Base-by-base conservation (phyloP, 2,113 vertebrate species). In the Gallinago jamesoni region DNA sequence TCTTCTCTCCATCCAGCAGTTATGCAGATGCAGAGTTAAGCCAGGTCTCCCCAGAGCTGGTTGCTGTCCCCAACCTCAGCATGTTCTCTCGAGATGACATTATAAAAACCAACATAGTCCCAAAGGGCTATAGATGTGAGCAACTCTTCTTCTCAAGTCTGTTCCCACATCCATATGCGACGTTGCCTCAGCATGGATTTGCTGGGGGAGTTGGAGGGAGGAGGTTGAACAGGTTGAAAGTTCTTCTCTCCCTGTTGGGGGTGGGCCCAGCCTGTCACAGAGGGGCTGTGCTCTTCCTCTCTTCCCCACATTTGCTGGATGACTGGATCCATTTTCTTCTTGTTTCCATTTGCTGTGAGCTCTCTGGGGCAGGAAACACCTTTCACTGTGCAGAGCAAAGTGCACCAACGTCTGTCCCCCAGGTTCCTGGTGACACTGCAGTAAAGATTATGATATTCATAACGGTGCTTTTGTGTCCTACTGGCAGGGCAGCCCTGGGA, bases 401-500 rank as follows among this genome's bases (percentile, higher is more conserved):
- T 7, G 45, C 22, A 18, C 19, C 17, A 14, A 1, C 37, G 16
- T 47, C 74, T 64, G 47, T 14, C 25, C 66, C 37, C 11, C 7
- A 1, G 43, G 76, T 35, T 68, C 23, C 13, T 41, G 39, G 30
- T 33, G 16, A 7, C 28, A 41, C 33, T 20, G 17, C 22, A 14
- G 1, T 50, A 45, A 62, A 20, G 15, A 4, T 27, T 10, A 47
- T 60, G 10, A 9, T 47, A 21, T 41, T 79, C 2, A 1, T 72
- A 73, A 92, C 7, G 25, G 13, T 47, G 59, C 12, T 35, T 90
- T 78, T 96, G 74, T 73, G 24, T 79, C 48, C 59, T 52, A 21
- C 88, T 79, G 72, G 35, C 95, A 99, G 99, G 99, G 99, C 57
- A 98, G 95, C 75, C 99, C 99, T 3, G 99, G 99, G 70, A 98